Evolutionary conservation across 30 jellyfish, hydroid and myxozoan species (phyloP), one percentile per base, ranked within the genome.

Genomic region (Sanderia malayensis): DNA sequence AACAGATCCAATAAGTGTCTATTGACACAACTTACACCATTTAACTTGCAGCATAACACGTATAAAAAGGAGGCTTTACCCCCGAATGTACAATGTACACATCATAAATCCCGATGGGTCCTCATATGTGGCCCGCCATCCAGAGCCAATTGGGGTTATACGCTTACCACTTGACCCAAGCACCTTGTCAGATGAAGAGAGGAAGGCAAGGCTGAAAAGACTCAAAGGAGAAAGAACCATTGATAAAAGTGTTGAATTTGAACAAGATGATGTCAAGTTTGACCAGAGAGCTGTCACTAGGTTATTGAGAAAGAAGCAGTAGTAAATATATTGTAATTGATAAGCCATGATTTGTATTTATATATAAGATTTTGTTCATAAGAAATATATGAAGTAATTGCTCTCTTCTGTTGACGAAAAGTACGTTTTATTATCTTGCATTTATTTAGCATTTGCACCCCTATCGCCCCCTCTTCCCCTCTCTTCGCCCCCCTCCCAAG

Each of bases 101-200:
- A 70, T 91, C 26, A 66, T 91, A 58, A 91, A 91, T 46, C 95
- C 90, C 21, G 98, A 91, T 74, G 98, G 98, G 2, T 77, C 95
- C 8, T 77, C 96, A 31, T 91, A 83, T 70, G 30, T 45, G 31
- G 69, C 86, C n/a, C 86, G 98, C 10, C 94, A 91, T 73, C 85
- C 88, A 17, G 87, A 80, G 60, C 98, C 98, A 9, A 58, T 84
- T 44, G 96, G 98, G 24, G 88, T 84, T 15, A 73, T 91, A 70
- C 88, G 88, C 25, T 37, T 91, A 63, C 98, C 98, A 26, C 77
- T 85, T 23, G 98, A 91, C 80, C 96, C 96, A 6, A 73, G 67
- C 22, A 10, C 80, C 0, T 53, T 91, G 44, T 29, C 95, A 0
- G 98, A 91, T 18, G 95, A 84, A 80, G 95, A 91, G 69, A 79